Percentiles rank a stretch among this genome's conserved stretches.
Evolutionary conservation across 2,888 invertebrate genomes (phyloP).

Genomic region (Eudemis profundana): DNA sequence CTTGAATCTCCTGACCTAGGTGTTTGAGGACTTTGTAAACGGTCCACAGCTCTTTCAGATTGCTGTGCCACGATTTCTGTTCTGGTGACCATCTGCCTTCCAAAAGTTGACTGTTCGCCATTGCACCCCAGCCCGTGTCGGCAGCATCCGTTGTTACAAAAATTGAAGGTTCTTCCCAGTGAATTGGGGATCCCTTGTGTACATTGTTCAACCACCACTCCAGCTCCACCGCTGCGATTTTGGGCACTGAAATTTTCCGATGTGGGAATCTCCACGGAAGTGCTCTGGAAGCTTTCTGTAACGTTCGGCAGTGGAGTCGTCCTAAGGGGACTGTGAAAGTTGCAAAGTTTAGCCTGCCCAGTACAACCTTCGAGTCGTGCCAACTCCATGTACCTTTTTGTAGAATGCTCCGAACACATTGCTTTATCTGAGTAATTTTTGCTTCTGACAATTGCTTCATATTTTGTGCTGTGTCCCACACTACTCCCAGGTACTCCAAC

Average conservation of each 20-base stretch:
- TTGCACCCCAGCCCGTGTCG: constrained; percentile 45
- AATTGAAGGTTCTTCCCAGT: not conserved
- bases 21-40: not conserved
- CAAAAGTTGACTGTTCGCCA: constrained; percentile 9
- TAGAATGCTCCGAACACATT: no score
- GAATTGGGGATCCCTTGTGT: not conserved
- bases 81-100: constrained; percentile 22
- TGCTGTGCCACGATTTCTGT: constrained; percentile 45
- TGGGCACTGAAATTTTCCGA: constrained; percentile 19
- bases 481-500: not conserved
- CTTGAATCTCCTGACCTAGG: not conserved
- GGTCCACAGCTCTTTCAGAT: constrained; percentile 46
- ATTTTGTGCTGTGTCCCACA: not conserved
- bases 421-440: not conserved
- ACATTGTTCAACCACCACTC: not conserved
- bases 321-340: no score
- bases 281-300: constrained; percentile 33
- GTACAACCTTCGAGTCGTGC: constrained; percentile 16
- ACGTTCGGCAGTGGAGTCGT: constrained; percentile 38
- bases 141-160: constrained; percentile 44
- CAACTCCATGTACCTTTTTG: no score
- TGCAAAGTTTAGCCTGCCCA: constrained; percentile 42
- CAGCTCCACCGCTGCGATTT: not conserved
- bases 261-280: constrained; percentile 21
- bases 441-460: not conserved